Conservation (phyloP, 1,140 invertebrate species). For the Cherax destructor region DNA sequence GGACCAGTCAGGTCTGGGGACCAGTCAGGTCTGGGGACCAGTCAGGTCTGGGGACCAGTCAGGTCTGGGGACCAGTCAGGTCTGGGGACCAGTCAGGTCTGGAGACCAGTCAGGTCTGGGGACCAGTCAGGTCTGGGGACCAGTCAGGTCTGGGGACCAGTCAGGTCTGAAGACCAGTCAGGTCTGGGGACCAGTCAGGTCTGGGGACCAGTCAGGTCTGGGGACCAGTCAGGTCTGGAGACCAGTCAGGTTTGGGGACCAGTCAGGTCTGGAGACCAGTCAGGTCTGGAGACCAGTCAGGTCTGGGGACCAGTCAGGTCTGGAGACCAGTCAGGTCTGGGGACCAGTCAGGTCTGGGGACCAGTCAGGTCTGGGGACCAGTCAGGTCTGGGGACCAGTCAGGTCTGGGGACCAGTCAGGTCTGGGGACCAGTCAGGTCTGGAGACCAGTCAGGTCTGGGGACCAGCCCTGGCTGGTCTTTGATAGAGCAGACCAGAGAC, state of each 20-base stretch:
- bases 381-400: not conserved
- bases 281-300: not conserved
- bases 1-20: not conserved
- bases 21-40: not conserved
- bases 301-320: not conserved
- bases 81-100: not conserved
- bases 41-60: not conserved
- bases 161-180: not conserved
- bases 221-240: not conserved
- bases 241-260: not conserved
- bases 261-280: not conserved
- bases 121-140: not conserved
- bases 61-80: not conserved
- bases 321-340: not conserved
- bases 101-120: not conserved
- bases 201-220: not conserved
- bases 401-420: not conserved
- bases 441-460: not conserved
- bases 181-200: not conserved
- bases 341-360: not conserved
- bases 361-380: not conserved
- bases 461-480: too few species aligned
- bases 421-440: not conserved
- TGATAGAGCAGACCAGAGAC: not conserved
- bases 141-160: not conserved